Evolutionary conservation across 2,888 invertebrate genomes (phyloP).

Genomic region (Diaphora mendica): DNA sequence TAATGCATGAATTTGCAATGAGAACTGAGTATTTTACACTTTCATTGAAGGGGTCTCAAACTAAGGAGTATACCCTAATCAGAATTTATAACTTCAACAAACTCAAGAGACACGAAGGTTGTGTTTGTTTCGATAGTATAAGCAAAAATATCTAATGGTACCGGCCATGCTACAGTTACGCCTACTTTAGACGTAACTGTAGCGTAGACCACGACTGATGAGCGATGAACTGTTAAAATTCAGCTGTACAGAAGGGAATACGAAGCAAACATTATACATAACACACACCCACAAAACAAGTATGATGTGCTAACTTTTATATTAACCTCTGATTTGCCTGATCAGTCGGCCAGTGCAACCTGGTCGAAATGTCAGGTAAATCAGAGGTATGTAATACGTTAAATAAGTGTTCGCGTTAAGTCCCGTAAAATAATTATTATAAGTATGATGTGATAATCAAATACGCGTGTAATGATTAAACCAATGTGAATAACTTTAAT

Average conservation of each 20-base stretch:
- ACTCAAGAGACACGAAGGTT: not conserved
- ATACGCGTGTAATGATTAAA: conserved; percentile 25
- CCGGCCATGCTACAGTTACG: no score
- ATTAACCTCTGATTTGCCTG: no score
- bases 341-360: no score
- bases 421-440: no score
- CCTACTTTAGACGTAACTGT: no score
- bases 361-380: no score
- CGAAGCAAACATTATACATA: not conserved
- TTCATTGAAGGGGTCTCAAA: no score
- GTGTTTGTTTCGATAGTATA: not conserved
- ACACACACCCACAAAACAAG: not conserved
- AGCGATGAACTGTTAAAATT: not conserved
- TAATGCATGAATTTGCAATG: no score
- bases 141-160: not conserved
- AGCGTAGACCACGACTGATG: not conserved
- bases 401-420: no score
- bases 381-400: no score
- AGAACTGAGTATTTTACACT: no score
- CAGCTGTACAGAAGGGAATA: not conserved
- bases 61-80: not conserved
- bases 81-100: not conserved
- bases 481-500: conserved; percentile 46
- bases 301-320: no score
- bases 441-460: not conserved